Conservation (phyloP, 2,888 invertebrate genomes). For the Apamea sordens region DNA sequence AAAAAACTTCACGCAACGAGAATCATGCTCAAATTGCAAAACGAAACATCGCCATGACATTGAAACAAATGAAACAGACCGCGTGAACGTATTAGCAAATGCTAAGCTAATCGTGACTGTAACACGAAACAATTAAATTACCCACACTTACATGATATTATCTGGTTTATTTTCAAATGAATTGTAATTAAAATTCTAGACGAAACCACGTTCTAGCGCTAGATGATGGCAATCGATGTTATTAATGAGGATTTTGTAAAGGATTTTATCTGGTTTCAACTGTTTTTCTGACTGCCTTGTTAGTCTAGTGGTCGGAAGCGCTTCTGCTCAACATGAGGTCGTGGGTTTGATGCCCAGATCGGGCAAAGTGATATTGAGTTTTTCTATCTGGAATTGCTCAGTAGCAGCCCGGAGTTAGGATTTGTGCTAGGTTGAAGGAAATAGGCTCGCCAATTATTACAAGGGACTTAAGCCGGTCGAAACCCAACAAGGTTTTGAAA, state of each 20-base stretch:
- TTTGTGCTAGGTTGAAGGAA: no score
- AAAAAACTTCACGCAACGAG: constrained; percentile 56
- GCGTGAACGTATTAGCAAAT: constrained; percentile 63
- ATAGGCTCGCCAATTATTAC: no score
- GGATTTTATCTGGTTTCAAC: background rate
- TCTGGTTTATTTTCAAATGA: constrained; percentile 67
- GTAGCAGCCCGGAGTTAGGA: no score
- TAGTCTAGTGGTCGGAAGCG: background rate
- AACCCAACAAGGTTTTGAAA: no score
- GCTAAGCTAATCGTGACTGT: constrained; percentile 65
- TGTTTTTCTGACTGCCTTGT: background rate
- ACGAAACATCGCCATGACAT: constrained; percentile 66
- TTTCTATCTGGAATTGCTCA: background rate
- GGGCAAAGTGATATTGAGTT: background rate
- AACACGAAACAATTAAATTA: constrained; percentile 72
- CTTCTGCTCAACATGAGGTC: background rate
- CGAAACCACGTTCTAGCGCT: constrained; percentile 33
- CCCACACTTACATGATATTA: constrained; percentile 70
- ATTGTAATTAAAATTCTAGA: constrained; percentile 61
- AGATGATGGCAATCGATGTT: constrained; percentile 47
- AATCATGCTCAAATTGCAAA: constrained; percentile 61
- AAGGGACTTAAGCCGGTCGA: no score
- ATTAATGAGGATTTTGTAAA: constrained; percentile 32
- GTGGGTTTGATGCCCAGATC: background rate
- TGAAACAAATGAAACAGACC: constrained; percentile 63